Base-by-base conservation (phyloP, 2,888 invertebrate genomes). In the Miltochrista miniata region DNA sequence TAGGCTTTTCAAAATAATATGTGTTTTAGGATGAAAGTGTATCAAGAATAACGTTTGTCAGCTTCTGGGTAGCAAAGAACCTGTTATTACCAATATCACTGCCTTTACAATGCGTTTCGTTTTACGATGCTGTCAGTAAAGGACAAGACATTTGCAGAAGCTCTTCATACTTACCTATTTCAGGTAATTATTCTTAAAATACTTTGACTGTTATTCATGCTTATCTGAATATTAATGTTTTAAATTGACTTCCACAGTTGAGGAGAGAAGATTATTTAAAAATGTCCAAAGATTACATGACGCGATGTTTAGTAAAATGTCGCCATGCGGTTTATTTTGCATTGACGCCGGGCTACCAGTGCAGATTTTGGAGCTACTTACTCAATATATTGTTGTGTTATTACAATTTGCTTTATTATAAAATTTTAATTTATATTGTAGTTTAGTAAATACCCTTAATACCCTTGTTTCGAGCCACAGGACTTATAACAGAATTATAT, bases 231-330 rank as follows among this genome's bases (percentile, higher is more conserved):
- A 13, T 0, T n/a, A 4, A 9, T 14, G 30, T 30, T 13, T 12
- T 10, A 11, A 14, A 33, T 13, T 33, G 1, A 14, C 0, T n/a
- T 41, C 12, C 12, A 35, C 41, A 48, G 47, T 7, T 15, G 30
- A 48, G 15, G 35, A 41, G 15, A 41, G 14, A 11, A 40, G 15
- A 9, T n/a, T 35, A 1, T 41, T n/a, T 11, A 48, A 41, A 34
- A 48, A 48, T 30, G 33, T 48, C 2, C 35, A 15, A 36, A 24
- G 47, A 12, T 9, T 47, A 10, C 13, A 41, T 7, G 41, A 41
- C n/a, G 41, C 47, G 0, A 36, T 14, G 10, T 48, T 48, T 10
- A 14, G n/a, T 10, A 47, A 47, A 34, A 47, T 47, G 46, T 14
- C 24, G 3, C n/a, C 34, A 8, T 40, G 39, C 13, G 46, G 46